These are phyloP conservation scores for Zaprionus bogoriensis DNA, from an alignment of 2,888 invertebrate genomes.

Conservation along the genomic window DNA sequence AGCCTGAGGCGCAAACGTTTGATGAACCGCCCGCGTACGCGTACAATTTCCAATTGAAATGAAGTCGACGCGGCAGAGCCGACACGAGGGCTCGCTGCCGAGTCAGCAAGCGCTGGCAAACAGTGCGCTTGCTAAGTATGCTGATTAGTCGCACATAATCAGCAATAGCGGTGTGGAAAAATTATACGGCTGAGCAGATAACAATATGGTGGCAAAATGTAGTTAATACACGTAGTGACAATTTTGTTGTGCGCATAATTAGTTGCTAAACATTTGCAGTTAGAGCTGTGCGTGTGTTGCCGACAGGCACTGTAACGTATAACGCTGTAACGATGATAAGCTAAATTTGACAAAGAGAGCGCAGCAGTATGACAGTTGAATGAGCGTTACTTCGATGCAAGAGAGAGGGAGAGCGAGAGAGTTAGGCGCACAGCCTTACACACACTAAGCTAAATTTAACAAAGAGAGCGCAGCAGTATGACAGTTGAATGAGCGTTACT, in stretches of 20 bases:
- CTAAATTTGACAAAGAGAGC: conserved; percentile 16
- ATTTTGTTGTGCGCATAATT: not conserved
- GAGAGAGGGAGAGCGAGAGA: conserved; percentile 32
- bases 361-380: conserved; percentile 7
- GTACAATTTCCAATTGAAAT: conserved; percentile 70
- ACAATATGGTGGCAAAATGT: too few relatives aligned
- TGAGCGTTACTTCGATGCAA: not conserved
- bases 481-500: conserved; percentile 7
- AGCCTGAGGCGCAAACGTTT: too few relatives aligned
- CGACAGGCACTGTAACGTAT: conserved; percentile 28
- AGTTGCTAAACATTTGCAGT: not conserved
- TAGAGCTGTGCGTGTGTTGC: not conserved
- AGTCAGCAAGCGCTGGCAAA: conserved; percentile 40
- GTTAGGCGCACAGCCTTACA: too few relatives aligned
- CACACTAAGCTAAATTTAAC: too few relatives aligned
- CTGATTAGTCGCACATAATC: not conserved
- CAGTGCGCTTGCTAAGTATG: conserved; percentile 37
- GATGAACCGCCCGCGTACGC: conserved; percentile 49
- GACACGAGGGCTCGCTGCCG: conserved; percentile 30
- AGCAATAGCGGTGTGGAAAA: not conserved
- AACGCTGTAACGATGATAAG: conserved; percentile 45
- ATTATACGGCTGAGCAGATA: not conserved
- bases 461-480: conserved; percentile 11
- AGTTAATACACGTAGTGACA: not conserved
- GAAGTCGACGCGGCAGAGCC: conserved; percentile 51